Base-by-base conservation (phyloP, 2,797 vertebrate species). In the Chromis chromis region DNA sequence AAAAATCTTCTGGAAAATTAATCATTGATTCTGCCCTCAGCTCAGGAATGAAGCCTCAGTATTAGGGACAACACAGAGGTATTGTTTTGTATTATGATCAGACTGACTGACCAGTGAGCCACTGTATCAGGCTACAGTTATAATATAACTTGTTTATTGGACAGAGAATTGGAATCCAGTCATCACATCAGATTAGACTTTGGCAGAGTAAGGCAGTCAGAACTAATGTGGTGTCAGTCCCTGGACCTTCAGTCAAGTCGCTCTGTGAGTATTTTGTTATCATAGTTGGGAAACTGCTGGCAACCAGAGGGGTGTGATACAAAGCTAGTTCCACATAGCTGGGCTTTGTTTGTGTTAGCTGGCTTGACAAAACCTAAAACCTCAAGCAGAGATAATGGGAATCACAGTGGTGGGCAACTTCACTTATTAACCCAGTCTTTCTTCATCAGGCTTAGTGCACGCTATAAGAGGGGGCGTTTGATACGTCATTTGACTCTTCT, bases 141-240 rank as follows among this genome's bases (percentile, higher is more conserved):
- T 12, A 50, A 5, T n/a, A 17, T 1, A 11, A n/a, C 28, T 22
- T 27, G 48, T 27, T 50, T 48, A 62, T 44, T 64, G 44, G 55
- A 65, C 60, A 58, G 60, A 69, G 21, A 63, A 53, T 52, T 72
- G 36, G 66, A 3, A 9, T 10, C 46, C 42, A 44, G 36, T 64
- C 7, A 55, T 62, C n/a, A 40, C 62, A 65, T n/a, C 61, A 64
- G 65, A 52, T 61, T 40, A 27, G 48, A 25, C 25, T 49, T 24
- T 50, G 50, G 16, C 42, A 44, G 42, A 44, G 16, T 44, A 46
- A 46, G 53, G 63, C 67, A 39, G 48, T 61, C 24, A 40, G 39
- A 60, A 57, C 12, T 36, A 46, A 73, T 28, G 25, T 12, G n/a
- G 22, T 59, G 65, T 31, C 42, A 59, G 40, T 56, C 33, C 6